Evolutionary conservation across 2,113 vertebrate genomes (phyloP), one percentile per base, ranked within the genome.

Genomic region (Phyllostomus hastatus): DNA sequence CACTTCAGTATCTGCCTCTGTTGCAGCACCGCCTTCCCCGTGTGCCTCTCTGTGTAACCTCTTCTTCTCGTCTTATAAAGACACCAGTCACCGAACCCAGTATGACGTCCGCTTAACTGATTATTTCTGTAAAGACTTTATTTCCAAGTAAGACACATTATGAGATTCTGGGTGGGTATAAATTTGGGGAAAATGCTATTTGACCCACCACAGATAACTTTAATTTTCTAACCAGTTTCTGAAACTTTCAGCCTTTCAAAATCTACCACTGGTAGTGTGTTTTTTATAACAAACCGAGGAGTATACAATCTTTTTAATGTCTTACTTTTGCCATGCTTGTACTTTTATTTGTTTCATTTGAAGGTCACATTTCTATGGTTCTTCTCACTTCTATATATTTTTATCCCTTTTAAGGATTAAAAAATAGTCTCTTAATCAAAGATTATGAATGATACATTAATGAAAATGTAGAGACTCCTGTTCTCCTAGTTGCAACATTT

Each of bases 391-490:
- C 1, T 59, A 43, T 41, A 50, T 86, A 81, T 82, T 76, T 80
- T 35, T 57, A 46, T 35, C 5, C 5, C 28, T 16, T n/a, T 41
- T 69, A 31, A 76, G 76, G 35, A 87, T 80, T 38, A 52, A 64
- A 82, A 85, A 73, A 43, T 82, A 48, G 57, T 73, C 14, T 93
- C 15, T 46, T 93, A 76, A 92, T 85, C 75, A 90, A 93, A 75
- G 46, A 91, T 43, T 82, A 72, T 88, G 52, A 85, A 90, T 52
- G 82, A 85, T 50, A 52, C 12, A 46, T 64, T 84, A 86, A 85
- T 95, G 66, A 97, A 86, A 94, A 94, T 28, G 20, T 82, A 82
- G 64, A 94, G 35, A 95, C 3, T 70, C 38, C 48, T 59, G 28
- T 86, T 94, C 87, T 92, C 66, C 7, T n/a, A 85, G n/a, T 50